Base-by-base conservation (phyloP, 2,888 invertebrate species). In the Julus scanicus region DNA sequence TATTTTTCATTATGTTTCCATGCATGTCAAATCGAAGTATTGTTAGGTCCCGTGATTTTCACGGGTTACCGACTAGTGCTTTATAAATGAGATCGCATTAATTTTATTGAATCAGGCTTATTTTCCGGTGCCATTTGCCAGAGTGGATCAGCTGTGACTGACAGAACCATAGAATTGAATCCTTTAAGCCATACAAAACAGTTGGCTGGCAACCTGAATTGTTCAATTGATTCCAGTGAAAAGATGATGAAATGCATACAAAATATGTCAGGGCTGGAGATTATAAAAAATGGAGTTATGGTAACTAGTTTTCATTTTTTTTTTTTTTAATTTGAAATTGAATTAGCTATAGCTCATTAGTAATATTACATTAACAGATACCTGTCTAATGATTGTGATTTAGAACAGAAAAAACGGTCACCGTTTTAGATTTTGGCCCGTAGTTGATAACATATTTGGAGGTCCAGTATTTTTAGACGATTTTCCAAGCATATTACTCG, bases 111-210 rank as follows among this genome's bases (percentile, higher is more conserved):
- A 15, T 15, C 71, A 88, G 88, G 53, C 3, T 49, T 88, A 29
- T 88, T 88, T 88, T 57, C 48, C n/a, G 88, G 53, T 20, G 88
- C 88, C 48, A 88, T 88, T 85, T 20, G 20, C 8, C 88, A 88
- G 37, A 88, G 88, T 85, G 88, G 88, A 9, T 29, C 39, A 15
- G 29, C 39, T 20, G 37, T 88, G 40, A 53, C 53, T 39, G 63
- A 80, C 48, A 20, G 48, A n/a, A 11, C 29, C 9, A 8, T 84
- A 2, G 9, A 84, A 6, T 1, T 40, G 2, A 9, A 53, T 11
- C 57, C 48, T 20, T 9, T 71, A 20, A 63, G 44, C 37, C 20
- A 39, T 3, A 71, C 84, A 37, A n/a, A 37, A n/a, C 29, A 20
- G 8, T 37, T 88, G 29, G 84, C 88, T 11, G 53, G 13, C 11